Evolutionary conservation across 2,888 invertebrate genomes (phyloP).

Genomic region (Pammene fasciana): DNA sequence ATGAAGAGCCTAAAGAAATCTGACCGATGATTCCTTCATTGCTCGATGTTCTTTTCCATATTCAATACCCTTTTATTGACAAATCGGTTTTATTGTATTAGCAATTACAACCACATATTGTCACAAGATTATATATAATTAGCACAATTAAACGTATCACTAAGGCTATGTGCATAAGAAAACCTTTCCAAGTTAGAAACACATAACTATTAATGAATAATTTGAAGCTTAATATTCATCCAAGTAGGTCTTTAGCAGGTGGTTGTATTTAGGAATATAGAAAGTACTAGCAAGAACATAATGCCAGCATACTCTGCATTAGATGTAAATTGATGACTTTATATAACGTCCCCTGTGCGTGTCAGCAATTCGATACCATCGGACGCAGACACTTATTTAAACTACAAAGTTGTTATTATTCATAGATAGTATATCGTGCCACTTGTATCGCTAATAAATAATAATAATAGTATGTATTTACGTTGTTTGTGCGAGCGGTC

Average conservation of each 20-base stretch:
- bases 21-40: too few species aligned
- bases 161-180: too few species aligned
- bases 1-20: too few species aligned
- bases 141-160: too few species aligned
- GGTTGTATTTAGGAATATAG: not conserved
- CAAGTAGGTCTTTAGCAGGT: too few species aligned
- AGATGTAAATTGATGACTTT: not conserved
- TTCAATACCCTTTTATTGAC: too few species aligned
- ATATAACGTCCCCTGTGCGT: conserved; percentile 1
- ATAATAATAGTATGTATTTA: not conserved
- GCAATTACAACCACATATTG: too few species aligned
- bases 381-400: not conserved
- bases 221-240: not conserved
- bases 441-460: not conserved
- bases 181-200: too few species aligned
- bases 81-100: too few species aligned
- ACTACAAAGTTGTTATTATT: not conserved
- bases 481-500: too few species aligned
- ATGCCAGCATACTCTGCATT: not conserved
- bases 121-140: too few species aligned
- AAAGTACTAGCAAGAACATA: not conserved
- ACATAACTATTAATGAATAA: not conserved
- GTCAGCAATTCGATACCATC: conserved; percentile 1
- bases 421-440: not conserved
- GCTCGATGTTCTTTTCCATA: too few species aligned